Conservation (phyloP, 2,113 vertebrate species). For the Albula glossodonta region DNA sequence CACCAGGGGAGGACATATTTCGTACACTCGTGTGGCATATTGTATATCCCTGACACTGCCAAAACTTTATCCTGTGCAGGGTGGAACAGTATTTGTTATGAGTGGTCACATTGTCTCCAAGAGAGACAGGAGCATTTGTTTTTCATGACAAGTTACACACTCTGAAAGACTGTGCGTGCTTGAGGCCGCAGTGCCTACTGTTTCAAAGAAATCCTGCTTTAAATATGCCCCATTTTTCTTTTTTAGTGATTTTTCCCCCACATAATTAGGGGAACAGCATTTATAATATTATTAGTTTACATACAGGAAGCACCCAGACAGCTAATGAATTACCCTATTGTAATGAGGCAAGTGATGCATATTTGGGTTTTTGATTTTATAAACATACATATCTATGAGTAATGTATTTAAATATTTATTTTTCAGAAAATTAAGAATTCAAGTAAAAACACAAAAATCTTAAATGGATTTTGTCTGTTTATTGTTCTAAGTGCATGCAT, state of each 20-base stretch:
- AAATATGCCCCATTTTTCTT: not conserved
- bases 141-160: constrained; percentile 22
- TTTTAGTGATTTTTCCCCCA: not conserved
- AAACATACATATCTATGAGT: not conserved
- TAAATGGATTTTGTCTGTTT: too few species aligned
- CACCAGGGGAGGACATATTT: constrained; percentile 38
- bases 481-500: too few species aligned
- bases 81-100: constrained; percentile 12
- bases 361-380: not conserved
- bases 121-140: constrained; percentile 36
- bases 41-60: constrained; percentile 25
- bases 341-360: not conserved
- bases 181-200: constrained; percentile 33
- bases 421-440: too few species aligned
- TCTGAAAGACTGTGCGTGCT: constrained; percentile 26
- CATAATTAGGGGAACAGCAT: not conserved
- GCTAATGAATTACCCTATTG: not conserved
- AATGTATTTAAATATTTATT: too few species aligned
- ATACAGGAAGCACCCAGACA: not conserved
- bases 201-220: not conserved
- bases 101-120: constrained; percentile 12
- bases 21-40: constrained; percentile 17
- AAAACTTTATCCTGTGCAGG: constrained; percentile 18
- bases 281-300: not conserved
- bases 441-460: too few species aligned